These are phyloP conservation scores for Noctua fimbriata DNA, from an alignment of 2,888 invertebrate species.

Conservation along the genomic window DNA sequence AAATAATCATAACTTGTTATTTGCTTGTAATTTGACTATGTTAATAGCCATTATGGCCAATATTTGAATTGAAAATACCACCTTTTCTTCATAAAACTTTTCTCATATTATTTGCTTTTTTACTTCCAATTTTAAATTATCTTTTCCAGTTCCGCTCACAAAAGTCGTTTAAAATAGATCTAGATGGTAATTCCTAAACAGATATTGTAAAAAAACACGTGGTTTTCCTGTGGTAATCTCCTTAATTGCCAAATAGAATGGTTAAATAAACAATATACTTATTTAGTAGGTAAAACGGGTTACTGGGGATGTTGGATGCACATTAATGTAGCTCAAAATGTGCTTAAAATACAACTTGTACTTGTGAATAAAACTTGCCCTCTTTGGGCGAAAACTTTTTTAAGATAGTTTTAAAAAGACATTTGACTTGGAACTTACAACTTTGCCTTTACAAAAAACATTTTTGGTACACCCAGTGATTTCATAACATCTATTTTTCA, in stretches of 20 bases:
- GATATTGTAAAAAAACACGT: conserved; percentile 67
- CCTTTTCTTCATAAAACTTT: not conserved
- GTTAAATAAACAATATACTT: conserved; percentile 67
- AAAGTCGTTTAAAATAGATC: conserved; percentile 54
- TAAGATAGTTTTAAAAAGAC: conserved; percentile 5
- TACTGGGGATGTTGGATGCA: conserved; percentile 56
- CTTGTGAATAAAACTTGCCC: conserved; percentile 24
- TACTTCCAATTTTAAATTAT: not conserved
- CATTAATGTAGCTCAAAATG: conserved; percentile 37
- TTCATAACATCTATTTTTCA: not conserved
- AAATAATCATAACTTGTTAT: not conserved
- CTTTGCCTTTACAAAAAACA: conserved; percentile 22
- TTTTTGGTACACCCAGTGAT: not conserved
- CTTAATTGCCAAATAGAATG: conserved; percentile 89
- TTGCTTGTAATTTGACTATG: not conserved
- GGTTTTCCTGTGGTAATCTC: conserved; percentile 89
- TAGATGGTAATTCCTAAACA: conserved; percentile 62
- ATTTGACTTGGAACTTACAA: conserved; percentile 3
- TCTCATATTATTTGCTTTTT: not conserved
- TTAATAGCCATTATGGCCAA: not conserved
- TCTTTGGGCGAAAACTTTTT: not conserved
- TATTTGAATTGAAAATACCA: not conserved
- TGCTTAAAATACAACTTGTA: conserved; percentile 22
- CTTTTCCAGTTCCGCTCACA: conserved; percentile 45
- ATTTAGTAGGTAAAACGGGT: conserved; percentile 67